Evolutionary conservation across 2,113 vertebrate species (phyloP).

Genomic region (Ursus arctos): DNA sequence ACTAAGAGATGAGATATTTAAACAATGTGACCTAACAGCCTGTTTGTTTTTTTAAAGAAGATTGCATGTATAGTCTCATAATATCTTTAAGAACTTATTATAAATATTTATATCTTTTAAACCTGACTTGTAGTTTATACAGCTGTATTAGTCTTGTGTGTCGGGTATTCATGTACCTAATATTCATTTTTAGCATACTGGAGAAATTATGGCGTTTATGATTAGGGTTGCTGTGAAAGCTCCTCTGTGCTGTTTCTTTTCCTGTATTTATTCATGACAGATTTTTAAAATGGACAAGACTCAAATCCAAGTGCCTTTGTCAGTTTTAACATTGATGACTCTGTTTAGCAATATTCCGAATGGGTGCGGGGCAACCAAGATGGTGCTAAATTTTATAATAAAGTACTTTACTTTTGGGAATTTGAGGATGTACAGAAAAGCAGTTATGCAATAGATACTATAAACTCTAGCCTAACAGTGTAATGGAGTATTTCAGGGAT

Average conservation of each 20-base stretch:
- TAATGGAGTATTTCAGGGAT: neutral
- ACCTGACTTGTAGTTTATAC: constrained; percentile 40
- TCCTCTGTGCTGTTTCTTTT: neutral
- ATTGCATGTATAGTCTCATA: neutral
- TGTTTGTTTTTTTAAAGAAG: neutral
- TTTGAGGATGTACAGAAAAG: neutral
- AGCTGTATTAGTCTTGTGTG: constrained; percentile 20
- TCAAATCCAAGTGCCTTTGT: constrained; percentile 32
- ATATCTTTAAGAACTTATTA: constrained; percentile 18
- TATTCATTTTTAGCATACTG: neutral
- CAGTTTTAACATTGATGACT: neutral
- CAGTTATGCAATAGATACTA: neutral
- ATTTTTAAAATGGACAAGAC: constrained; percentile 31
- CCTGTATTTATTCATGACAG: neutral
- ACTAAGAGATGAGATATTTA: constrained; percentile 4
- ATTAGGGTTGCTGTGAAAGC: neutral
- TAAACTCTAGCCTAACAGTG: constrained; percentile 22
- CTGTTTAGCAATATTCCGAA: constrained; percentile 39
- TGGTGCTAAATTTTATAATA: constrained; percentile 58
- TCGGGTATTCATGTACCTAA: constrained; percentile 34
- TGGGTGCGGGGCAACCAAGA: neutral
- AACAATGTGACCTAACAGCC: neutral
- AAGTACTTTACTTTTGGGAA: constrained; percentile 62
- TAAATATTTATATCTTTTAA: constrained; percentile 13
- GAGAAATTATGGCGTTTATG: constrained; percentile 36